Conservation (phyloP, 2,113 vertebrate genomes). For the Gambusia affinis region DNA sequence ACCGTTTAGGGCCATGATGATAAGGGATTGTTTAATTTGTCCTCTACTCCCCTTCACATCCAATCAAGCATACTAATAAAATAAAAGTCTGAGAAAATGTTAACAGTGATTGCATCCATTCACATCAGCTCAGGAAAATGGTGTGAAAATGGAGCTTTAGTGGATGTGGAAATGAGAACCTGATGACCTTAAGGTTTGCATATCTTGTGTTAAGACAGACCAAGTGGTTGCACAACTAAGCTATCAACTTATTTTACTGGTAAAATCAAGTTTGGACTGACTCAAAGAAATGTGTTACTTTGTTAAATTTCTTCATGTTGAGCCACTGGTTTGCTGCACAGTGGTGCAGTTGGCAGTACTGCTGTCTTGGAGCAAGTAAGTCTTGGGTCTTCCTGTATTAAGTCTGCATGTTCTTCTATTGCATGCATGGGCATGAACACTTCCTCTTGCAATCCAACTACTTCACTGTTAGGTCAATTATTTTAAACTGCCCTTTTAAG, state of each 20-base stretch:
- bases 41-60: conserved; percentile 35
- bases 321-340: too few relatives aligned
- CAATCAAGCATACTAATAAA: conserved; percentile 21
- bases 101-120: conserved; percentile 28
- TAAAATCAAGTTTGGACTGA: neutral
- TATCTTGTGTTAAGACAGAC: conserved; percentile 29
- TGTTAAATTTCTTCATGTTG: too few relatives aligned
- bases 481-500: too few relatives aligned
- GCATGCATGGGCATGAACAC: too few relatives aligned
- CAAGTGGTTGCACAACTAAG: conserved; percentile 37
- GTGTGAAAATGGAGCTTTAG: conserved; percentile 36
- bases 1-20: conserved; percentile 3
- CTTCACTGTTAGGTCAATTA: too few relatives aligned
- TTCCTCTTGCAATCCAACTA: too few relatives aligned
- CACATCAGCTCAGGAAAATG: conserved; percentile 28
- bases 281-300: too few relatives aligned
- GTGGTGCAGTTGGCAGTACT: too few relatives aligned
- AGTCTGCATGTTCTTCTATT: too few relatives aligned
- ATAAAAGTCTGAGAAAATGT: conserved; percentile 18
- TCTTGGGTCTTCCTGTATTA: too few relatives aligned
- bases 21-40: conserved; percentile 18
- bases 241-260: conserved; percentile 2
- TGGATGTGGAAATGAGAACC: conserved; percentile 23
- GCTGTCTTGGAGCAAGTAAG: too few relatives aligned
- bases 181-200: conserved; percentile 50